phyloP scores from a whole-genome alignment of 2,888 invertebrate species.

The Agonopterix arenella region DNA sequence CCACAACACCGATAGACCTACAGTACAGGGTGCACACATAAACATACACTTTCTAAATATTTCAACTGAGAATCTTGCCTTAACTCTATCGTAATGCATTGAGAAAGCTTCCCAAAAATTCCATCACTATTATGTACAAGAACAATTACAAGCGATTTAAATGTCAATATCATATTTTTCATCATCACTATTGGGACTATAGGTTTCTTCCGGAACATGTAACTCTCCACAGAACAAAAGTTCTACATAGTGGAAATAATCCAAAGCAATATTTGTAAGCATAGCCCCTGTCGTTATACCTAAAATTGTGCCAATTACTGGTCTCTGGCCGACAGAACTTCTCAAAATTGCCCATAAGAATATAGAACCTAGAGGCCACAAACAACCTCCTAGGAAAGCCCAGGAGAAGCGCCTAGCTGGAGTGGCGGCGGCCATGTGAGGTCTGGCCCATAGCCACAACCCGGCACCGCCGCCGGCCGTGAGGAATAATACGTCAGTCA shows the following conservation, averaged over 20 bases:
- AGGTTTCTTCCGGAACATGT: conserved; percentile 60
- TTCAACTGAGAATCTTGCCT: too few relatives aligned
- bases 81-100: too few relatives aligned
- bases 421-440: conserved; percentile 83
- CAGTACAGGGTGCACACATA: too few relatives aligned
- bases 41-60: too few relatives aligned
- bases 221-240: conserved; percentile 74
- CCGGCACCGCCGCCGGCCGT: conserved; percentile 90
- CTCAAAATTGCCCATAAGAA: conserved; percentile 92
- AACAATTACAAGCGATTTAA: conserved; percentile 18
- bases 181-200: conserved; percentile 70
- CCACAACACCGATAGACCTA: too few relatives aligned
- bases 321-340: conserved; percentile 84
- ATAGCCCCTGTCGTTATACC: conserved; percentile 84
- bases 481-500: conserved; percentile 88
- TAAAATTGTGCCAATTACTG: conserved; percentile 79
- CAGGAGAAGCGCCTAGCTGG: conserved; percentile 80
- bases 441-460: conserved; percentile 88
- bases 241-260: conserved; percentile 81
- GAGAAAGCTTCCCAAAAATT: too few relatives aligned
- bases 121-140: too few relatives aligned
- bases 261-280: conserved; percentile 78
- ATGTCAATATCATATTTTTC: conserved; percentile 73
- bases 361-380: conserved; percentile 94
- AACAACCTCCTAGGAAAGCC: conserved; percentile 85